Evolutionary conservation across 2,888 invertebrate genomes (phyloP).

Genomic region (Ormyrus rosae): DNA sequence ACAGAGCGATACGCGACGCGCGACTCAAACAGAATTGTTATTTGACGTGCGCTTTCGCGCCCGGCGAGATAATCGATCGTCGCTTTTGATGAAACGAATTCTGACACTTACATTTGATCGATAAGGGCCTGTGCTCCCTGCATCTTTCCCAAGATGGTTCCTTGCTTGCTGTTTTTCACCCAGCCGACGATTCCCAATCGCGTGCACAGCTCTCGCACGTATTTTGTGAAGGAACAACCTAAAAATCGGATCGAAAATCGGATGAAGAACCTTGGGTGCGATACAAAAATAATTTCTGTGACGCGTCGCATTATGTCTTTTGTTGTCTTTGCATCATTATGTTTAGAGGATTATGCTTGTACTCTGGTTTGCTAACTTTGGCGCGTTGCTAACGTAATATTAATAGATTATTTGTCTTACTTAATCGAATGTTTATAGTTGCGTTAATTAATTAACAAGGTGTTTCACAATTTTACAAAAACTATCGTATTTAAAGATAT

Average conservation of each 20-base stretch:
- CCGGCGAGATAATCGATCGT: too few relatives aligned
- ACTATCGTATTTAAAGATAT: too few relatives aligned
- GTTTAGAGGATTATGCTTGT: too few relatives aligned
- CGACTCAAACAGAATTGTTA: too few relatives aligned
- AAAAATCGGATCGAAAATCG: conserved; percentile 57
- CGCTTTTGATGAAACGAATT: too few relatives aligned
- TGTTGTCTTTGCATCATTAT: too few relatives aligned
- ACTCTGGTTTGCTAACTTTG: background rate
- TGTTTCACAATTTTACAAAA: too few relatives aligned
- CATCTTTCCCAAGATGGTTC: conserved; percentile 92
- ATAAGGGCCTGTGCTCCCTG: conserved; percentile 88
- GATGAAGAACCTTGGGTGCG: too few relatives aligned
- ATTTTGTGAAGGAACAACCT: conserved; percentile 93
- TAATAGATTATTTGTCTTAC: background rate
- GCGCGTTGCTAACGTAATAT: background rate
- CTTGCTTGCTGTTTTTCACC: conserved; percentile 93
- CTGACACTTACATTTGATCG: conserved; percentile 86
- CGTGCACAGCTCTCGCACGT: conserved; percentile 87
- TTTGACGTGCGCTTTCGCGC: too few relatives aligned
- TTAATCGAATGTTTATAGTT: background rate
- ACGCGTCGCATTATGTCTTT: too few relatives aligned
- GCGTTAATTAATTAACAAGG: background rate
- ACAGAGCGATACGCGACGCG: too few relatives aligned
- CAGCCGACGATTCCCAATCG: conserved; percentile 89
- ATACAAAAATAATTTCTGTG: too few relatives aligned